Evolutionary conservation across 2,113 vertebrate species (phyloP).

Genomic region (Eudyptes chrysolophus): DNA sequence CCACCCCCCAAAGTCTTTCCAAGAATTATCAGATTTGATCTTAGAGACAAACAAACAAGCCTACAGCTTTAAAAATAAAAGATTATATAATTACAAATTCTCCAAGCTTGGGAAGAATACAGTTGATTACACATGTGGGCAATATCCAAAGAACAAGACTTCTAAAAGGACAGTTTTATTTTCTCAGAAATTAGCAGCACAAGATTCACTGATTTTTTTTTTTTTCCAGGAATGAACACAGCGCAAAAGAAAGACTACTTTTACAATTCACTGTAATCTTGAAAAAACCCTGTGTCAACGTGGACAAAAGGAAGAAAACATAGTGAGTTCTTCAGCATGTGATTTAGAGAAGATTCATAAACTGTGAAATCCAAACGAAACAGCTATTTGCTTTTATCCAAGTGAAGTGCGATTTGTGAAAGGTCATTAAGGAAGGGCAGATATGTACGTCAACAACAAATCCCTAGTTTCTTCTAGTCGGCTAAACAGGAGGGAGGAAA

Average conservation of each 20-base stretch:
- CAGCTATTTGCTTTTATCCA: background rate
- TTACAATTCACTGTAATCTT: background rate
- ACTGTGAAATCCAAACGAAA: background rate
- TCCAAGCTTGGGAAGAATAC: background rate
- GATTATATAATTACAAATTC: background rate
- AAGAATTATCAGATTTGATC: background rate
- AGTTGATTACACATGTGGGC: background rate
- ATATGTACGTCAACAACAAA: background rate
- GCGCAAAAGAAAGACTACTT: background rate
- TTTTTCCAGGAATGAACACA: background rate
- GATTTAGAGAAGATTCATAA: background rate
- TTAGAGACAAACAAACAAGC: background rate
- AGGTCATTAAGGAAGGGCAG: background rate
- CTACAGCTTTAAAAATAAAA: background rate
- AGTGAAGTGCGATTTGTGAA: background rate
- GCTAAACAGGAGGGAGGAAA: background rate
- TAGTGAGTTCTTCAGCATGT: background rate
- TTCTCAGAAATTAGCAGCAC: background rate
- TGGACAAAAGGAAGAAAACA: background rate
- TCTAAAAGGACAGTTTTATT: background rate
- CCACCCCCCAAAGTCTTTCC: background rate
- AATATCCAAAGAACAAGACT: background rate
- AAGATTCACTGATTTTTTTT: background rate
- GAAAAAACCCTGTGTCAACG: background rate
- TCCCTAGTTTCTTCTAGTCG: background rate